These are phyloP conservation scores for Distichodus sexfasciatus DNA, from an alignment of 2,797 vertebrate genomes.

Conservation along the genomic window DNA sequence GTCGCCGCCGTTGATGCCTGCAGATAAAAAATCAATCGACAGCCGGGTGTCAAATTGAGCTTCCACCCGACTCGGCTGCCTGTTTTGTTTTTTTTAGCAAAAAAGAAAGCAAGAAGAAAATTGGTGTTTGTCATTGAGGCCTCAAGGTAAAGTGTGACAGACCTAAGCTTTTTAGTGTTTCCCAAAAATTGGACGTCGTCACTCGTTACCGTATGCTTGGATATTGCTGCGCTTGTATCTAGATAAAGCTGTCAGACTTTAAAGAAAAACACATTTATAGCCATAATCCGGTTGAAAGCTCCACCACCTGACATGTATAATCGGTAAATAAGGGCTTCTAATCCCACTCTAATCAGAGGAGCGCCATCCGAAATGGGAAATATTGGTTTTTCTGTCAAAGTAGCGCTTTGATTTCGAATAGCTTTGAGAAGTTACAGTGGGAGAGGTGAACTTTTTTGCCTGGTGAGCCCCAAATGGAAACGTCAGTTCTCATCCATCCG, in stretches of 20 bases:
- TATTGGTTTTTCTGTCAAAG: not conserved
- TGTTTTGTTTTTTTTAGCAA: not conserved
- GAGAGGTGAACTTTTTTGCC: not conserved
- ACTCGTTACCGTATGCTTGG: not conserved
- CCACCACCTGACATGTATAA: slow-evolving; percentile 6
- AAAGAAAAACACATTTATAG: not conserved
- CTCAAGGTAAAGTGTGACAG: not conserved
- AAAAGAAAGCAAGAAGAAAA: not conserved
- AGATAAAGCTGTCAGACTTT: slow-evolving; percentile 1
- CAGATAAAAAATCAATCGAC: slow-evolving; percentile 37
- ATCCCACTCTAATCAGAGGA: not conserved
- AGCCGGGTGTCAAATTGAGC: slow-evolving; percentile 13
- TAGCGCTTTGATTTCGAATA: not conserved
- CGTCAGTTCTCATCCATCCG: too few species aligned
- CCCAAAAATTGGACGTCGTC: not conserved
- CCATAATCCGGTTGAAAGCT: not conserved
- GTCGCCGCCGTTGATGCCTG: slow-evolving; percentile 19
- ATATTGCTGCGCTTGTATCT: not conserved
- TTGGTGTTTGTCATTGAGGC: not conserved
- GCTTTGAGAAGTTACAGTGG: not conserved
- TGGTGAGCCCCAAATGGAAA: too few species aligned
- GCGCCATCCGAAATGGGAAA: not conserved
- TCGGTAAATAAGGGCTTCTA: not conserved
- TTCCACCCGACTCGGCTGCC: slow-evolving; percentile 11
- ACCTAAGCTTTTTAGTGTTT: not conserved